phyloP scores from a whole-genome alignment of 1,140 invertebrate species.

The Drosophila teissieri region DNA sequence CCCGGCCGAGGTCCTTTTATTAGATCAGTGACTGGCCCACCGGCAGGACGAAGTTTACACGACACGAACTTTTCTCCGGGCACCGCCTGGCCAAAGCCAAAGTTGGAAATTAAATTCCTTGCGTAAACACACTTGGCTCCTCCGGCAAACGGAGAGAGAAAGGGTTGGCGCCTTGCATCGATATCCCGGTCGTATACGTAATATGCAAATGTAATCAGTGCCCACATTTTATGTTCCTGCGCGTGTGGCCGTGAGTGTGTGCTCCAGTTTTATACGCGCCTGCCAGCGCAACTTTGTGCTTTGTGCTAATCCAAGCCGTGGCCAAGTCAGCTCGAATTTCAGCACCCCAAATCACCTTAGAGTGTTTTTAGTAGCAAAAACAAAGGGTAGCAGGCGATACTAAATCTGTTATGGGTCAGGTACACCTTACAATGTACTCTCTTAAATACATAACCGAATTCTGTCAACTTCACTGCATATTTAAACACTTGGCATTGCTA shows the following conservation, averaged over 20 bases:
- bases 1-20: constrained; percentile 47
- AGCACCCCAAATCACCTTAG: constrained; percentile 20
- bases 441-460: too few relatives aligned
- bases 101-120: constrained; percentile 82
- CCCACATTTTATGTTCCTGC: constrained; percentile 68
- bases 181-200: constrained; percentile 56
- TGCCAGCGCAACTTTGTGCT: constrained; percentile 68
- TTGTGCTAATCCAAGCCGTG: constrained; percentile 8
- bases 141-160: not conserved
- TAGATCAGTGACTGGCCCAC: constrained; percentile 54
- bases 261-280: constrained; percentile 57
- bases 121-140: constrained; percentile 44
- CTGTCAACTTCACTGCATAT: too few relatives aligned
- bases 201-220: constrained; percentile 83
- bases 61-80: constrained; percentile 53
- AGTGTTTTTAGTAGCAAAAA: constrained; percentile 21
- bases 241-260: constrained; percentile 19
- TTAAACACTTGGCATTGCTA: too few relatives aligned
- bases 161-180: constrained; percentile 47
- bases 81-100: constrained; percentile 68
- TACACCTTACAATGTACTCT: too few relatives aligned
- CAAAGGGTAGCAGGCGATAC: too few relatives aligned
- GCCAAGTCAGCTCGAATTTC: constrained; percentile 17
- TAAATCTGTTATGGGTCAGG: too few relatives aligned
- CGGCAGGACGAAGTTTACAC: constrained; percentile 57